Conservation (phyloP, 1,140 invertebrate genomes). For the Bombus soroeensis region DNA sequence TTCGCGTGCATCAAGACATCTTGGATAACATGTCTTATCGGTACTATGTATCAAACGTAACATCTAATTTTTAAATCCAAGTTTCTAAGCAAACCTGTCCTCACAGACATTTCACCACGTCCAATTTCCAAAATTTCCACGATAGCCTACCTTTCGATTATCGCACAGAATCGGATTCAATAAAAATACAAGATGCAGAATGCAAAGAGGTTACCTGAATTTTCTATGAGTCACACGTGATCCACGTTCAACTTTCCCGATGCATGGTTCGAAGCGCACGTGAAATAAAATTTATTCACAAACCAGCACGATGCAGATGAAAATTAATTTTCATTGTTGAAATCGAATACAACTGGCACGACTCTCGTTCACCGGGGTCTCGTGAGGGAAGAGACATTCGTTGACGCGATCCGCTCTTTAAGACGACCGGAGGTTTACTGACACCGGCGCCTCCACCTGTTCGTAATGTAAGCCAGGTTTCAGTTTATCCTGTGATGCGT, state of each 20-base stretch:
- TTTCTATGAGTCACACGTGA: constrained; percentile 21
- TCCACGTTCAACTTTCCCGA: constrained; percentile 17
- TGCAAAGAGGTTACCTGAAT: constrained; percentile 27
- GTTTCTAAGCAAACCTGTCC: background rate
- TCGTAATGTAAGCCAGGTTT: constrained; percentile 77
- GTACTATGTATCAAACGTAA: background rate
- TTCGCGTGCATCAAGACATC: background rate
- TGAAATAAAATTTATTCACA: constrained; percentile 25
- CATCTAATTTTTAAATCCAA: background rate
- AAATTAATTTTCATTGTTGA: constrained; percentile 13
- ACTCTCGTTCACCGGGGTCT: background rate
- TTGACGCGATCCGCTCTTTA: constrained; percentile 65
- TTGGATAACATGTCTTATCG: background rate
- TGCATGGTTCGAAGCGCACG: constrained; percentile 8
- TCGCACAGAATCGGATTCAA: background rate
- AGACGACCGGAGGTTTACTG: constrained; percentile 79
- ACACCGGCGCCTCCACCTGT: constrained; percentile 78
- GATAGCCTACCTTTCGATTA: background rate
- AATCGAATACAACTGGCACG: background rate
- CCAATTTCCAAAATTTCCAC: background rate
- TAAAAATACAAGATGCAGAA: background rate
- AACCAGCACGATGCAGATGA: background rate
- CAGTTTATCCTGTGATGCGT: constrained; percentile 74
- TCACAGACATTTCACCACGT: background rate
- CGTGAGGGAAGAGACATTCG: background rate